A percentile compares a stretch with the other conserved stretches of the same genome.
phyloP scores from a whole-genome alignment of 1,140 invertebrate species.

The Drosophila sp. region DNA sequence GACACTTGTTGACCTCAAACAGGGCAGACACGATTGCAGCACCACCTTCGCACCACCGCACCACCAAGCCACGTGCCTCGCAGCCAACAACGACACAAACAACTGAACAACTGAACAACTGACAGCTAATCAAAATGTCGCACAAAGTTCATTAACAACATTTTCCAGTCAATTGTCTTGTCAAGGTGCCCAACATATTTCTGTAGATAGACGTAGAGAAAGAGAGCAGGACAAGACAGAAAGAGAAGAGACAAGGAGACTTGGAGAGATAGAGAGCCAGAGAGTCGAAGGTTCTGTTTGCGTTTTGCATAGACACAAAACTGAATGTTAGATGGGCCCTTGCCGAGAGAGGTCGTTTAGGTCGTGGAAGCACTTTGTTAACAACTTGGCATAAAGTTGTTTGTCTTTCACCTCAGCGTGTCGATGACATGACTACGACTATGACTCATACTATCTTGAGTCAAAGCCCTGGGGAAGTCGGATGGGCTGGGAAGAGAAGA shows the following conservation, averaged over 20 bases:
- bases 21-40: conserved; percentile 33
- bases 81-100: background rate
- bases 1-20: conserved; percentile 72
- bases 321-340: conserved; percentile 10
- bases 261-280: conserved; percentile 11
- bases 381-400: conserved; percentile 80
- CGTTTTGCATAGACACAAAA: conserved; percentile 59
- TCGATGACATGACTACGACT: conserved; percentile 68
- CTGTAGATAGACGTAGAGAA: conserved; percentile 31
- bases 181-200: conserved; percentile 62
- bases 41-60: background rate
- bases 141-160: conserved; percentile 82
- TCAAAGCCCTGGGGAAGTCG: background rate
- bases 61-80: conserved; percentile 3
- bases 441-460: conserved; percentile 9
- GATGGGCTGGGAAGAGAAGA: no score
- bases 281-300: conserved; percentile 41
- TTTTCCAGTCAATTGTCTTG: conserved; percentile 81
- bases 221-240: background rate
- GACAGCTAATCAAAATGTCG: conserved; percentile 80
- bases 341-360: conserved; percentile 43
- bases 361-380: conserved; percentile 73
- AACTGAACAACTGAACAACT: conserved; percentile 29
- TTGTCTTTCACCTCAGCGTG: conserved; percentile 77
- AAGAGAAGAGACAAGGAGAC: background rate